Base-by-base conservation (phyloP, 2,113 vertebrate species). In the Choloepus hoffmanni region DNA sequence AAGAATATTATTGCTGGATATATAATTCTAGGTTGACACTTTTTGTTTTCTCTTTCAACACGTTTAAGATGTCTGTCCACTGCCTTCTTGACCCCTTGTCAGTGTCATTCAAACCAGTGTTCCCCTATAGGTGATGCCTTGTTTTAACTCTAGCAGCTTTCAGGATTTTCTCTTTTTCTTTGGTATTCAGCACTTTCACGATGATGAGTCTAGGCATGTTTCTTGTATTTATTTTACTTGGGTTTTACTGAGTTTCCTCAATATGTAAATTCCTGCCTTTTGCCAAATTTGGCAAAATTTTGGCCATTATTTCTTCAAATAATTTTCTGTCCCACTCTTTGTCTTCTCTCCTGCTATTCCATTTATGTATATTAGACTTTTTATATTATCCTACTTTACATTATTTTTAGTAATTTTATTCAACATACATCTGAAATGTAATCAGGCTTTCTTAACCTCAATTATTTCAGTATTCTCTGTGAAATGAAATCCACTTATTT, bases 331-430 rank as follows among this genome's bases (percentile, higher is more conserved):
- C 21, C 36, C 48, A 48, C 2, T 93, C 55, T 16, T 3, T 55
- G 16, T 86, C 79, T 60, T 73, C 13, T 89, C 53, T 48, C 83
- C 13, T 92, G 55, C 6, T 2, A 89, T 28, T 95, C 30, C 21
- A 93, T 1, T 82, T 82, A 43, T 48, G 16, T 28, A 16, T 68
- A 6, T 40, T 72, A 65, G 26, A 85, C 11, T 28, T 85, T 92
- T 28, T 50, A 68, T 83, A 45, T 48, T 87, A 40, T 0, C 15
- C n/a, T 43, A 40, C 24, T 68, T 84, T 73, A 72, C 18, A 45
- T 83, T 95, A 92, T 90, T 87, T 90, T 90, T 24, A 77, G 65
- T 82, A 74, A 79, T 63, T 93, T 92, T 87, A 90, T 85, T 89
- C 10, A 79, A 13, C 8, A 65, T 72, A 21, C 2, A 40, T 96